Base-by-base conservation (phyloP, 2,797 vertebrate genomes). In the Periparus ater region DNA sequence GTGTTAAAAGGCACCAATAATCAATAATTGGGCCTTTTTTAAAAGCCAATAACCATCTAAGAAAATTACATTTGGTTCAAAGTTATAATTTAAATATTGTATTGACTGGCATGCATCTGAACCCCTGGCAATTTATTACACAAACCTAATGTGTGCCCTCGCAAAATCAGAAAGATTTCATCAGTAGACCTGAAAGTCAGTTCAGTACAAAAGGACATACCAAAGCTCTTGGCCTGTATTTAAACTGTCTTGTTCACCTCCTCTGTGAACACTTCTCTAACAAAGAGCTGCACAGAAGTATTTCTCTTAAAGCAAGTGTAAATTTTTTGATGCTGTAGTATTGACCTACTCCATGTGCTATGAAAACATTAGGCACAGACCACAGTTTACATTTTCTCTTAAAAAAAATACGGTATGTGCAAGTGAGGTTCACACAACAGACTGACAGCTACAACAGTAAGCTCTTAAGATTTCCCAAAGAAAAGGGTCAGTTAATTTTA, bases 331-430 rank as follows among this genome's bases (percentile, higher is more conserved):
- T 95, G 81, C 76, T 81, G 92, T 72, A 97, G 94, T 93, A 95
- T 5, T 92, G 78, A 95, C 74, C 91, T 97, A 94, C 68, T 80
- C 89, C 91, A 76, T 86, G 85, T 96, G 93, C 93, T 97, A 97
- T 74, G 92, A 98, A 96, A 97, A 97, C 92, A 95, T 96, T 38
- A 98, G 95, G 97, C 97, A 98, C 93, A 96, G 88, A 96, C 72
- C 93, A 97, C 93, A 96, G 91, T 74, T 93, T 88, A 97, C 15
- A 22, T 93, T 93, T 96, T 95, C 86, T 95, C 94, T 91, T 68
- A 7, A 29, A 75, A 91, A 97, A 92, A 97, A 92, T 82, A 97
- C 17, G 65, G 36, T 38, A 89, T 97, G 91, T 95, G 95, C 93
- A 97, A 97, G 95, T 87, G 36, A 76, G 65, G 82, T 93, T 94